A percentile compares a stretch with the other conserved stretches of the same genome.
phyloP scores from a whole-genome alignment of 2,113 vertebrate genomes.

The Eidolon helvum region DNA sequence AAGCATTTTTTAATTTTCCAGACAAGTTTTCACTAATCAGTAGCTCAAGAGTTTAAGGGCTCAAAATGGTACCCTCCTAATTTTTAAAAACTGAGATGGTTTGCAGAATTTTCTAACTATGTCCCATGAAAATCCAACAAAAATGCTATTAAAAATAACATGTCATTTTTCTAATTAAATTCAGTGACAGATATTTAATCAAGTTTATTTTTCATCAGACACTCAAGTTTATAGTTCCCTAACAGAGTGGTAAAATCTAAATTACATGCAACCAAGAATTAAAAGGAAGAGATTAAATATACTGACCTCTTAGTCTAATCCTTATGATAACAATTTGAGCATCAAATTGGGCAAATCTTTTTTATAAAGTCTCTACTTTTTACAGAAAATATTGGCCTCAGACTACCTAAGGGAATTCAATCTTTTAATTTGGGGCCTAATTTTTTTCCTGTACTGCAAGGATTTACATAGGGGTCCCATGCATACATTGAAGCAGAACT shows the following conservation, averaged over 20 bases:
- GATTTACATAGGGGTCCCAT: neutral
- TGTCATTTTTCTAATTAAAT: conserved; percentile 11
- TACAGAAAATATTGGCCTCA: neutral
- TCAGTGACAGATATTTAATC: neutral
- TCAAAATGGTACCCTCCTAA: neutral
- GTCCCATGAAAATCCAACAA: neutral
- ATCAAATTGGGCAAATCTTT: neutral
- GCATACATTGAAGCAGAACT: neutral
- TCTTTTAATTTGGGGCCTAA: neutral
- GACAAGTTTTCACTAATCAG: conserved; percentile 41
- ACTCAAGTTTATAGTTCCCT: neutral
- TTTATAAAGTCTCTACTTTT: neutral
- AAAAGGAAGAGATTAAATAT: conserved; percentile 3
- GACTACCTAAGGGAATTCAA: neutral
- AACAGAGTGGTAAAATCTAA: neutral
- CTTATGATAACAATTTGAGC: neutral
- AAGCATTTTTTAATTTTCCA: conserved; percentile 48
- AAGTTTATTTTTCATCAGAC: conserved; percentile 17
- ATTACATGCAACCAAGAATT: conserved; percentile 14
- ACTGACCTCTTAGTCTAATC: neutral
- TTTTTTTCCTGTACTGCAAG: neutral
- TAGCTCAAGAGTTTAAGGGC: neutral
- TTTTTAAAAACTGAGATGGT: neutral
- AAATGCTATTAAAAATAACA: neutral
- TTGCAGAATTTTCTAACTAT: conserved; percentile 18